Conservation (phyloP, 23 tunicate species). For the Ascidia mentula region DNA sequence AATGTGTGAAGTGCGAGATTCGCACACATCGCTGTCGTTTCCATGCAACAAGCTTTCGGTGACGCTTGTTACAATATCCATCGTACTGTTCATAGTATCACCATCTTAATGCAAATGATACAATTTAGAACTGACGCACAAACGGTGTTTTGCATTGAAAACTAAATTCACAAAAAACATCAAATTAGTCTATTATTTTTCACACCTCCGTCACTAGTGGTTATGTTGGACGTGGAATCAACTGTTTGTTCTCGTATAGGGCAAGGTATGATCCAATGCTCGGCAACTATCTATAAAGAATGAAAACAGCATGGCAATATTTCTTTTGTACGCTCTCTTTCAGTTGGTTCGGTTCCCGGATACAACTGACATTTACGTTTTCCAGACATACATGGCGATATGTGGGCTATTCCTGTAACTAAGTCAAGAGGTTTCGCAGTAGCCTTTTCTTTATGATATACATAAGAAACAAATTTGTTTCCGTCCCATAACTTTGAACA, state of each 20-base stretch:
- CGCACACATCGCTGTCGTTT: conserved; percentile 21
- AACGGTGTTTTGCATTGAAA: neutral
- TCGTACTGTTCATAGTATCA: neutral
- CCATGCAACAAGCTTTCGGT: neutral
- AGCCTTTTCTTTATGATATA: too few relatives aligned
- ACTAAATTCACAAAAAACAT: neutral
- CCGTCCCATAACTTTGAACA: too few relatives aligned
- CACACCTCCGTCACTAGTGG: conserved; percentile 10
- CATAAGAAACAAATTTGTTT: too few relatives aligned
- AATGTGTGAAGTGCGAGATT: conserved; percentile 28
- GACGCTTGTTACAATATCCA: neutral
- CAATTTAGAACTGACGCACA: too few relatives aligned
- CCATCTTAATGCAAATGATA: too few relatives aligned
- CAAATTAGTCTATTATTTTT: neutral
- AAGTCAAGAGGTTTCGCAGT: too few relatives aligned
- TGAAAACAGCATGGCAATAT: neutral
- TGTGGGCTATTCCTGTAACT: too few relatives aligned
- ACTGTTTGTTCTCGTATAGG: conserved; percentile 50
- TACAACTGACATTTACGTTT: too few relatives aligned
- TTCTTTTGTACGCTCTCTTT: too few relatives aligned
- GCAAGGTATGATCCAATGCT: conserved; percentile 87
- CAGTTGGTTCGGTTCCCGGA: too few relatives aligned
- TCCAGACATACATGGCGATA: too few relatives aligned
- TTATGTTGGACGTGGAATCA: neutral
- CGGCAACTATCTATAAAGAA: conserved; percentile 67